phyloP scores from a whole-genome alignment of 2,888 invertebrate genomes.

The Trichogramma evanescens region DNA sequence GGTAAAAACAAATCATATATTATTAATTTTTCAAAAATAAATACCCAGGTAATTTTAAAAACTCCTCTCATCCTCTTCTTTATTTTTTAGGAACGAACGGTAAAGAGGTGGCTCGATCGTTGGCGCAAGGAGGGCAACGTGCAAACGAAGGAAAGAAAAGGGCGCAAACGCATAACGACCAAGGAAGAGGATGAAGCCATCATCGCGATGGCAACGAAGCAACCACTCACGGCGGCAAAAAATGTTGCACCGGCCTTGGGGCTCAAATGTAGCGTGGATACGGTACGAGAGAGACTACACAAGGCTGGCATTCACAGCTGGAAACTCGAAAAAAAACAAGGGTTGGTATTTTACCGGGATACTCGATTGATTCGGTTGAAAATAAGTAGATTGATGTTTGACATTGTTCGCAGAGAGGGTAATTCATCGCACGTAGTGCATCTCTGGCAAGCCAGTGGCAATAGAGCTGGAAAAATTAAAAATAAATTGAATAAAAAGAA shows the following conservation, averaged over 20 bases:
- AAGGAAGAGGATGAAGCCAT: conserved; percentile 45
- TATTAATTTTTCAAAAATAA: not conserved
- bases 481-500: not conserved
- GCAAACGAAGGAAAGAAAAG: conserved; percentile 44
- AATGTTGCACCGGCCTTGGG: conserved; percentile 43
- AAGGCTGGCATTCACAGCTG: conserved; percentile 46
- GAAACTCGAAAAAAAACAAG: conserved; percentile 45
- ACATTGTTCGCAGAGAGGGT: conserved; percentile 33
- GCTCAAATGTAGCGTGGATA: conserved; percentile 44
- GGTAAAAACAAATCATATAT: conserved; percentile 24
- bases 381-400: not conserved
- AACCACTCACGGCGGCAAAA: conserved; percentile 45
- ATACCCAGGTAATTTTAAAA: not conserved
- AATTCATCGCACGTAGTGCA: conserved; percentile 44
- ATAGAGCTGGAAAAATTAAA: conserved; percentile 38
- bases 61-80: not conserved
- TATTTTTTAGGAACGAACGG: conserved; percentile 40
- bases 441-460: conserved; percentile 45
- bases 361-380: no score
- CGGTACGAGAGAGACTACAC: conserved; percentile 42
- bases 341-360: conserved; percentile 25
- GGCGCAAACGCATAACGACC: conserved; percentile 42
- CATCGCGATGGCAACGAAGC: conserved; percentile 44
- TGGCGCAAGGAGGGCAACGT: conserved; percentile 46
- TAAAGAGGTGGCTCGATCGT: conserved; percentile 44